A percentile compares a stretch with the other conserved stretches of the same genome.
Conservation (phyloP, 1,140 invertebrate genomes). For the Paraescarpia echinospica region DNA sequence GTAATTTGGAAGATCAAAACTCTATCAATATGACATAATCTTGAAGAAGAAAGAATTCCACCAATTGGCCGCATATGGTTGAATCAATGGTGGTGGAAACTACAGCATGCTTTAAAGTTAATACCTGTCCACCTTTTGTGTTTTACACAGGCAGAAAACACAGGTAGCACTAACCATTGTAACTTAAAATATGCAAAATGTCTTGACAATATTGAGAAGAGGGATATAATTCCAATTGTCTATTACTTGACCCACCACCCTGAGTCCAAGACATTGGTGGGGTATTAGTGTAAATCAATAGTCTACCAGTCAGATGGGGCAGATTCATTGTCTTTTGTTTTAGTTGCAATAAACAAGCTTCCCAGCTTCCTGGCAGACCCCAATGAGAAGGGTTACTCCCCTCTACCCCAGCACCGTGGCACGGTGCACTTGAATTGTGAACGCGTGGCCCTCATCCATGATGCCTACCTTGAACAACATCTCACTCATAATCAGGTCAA, state of each 20-base stretch:
- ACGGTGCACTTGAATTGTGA: slow-evolving; percentile 68
- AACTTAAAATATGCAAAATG: too few relatives aligned
- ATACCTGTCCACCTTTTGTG: too few relatives aligned
- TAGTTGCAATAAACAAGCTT: slow-evolving; percentile 63
- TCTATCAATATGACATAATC: too few relatives aligned
- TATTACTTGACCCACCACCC: too few relatives aligned
- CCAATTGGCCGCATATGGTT: too few relatives aligned
- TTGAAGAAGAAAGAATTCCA: too few relatives aligned
- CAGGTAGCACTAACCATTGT: too few relatives aligned
- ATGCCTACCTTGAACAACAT: slow-evolving; percentile 56
- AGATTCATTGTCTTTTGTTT: slow-evolving; percentile 26
- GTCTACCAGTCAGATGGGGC: background rate
- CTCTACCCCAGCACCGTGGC: slow-evolving; percentile 62
- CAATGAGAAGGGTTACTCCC: slow-evolving; percentile 42
- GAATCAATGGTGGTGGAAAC: too few relatives aligned
- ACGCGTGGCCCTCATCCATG: slow-evolving; percentile 57
- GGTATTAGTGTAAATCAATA: background rate
- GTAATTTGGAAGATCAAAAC: too few relatives aligned
- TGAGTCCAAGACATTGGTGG: background rate
- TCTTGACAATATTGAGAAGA: background rate
- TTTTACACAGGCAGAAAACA: too few relatives aligned
- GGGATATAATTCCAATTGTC: background rate
- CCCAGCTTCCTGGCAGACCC: slow-evolving; percentile 65
- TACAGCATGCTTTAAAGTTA: too few relatives aligned
- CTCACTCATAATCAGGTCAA: background rate